phyloP scores from a whole-genome alignment of 2,113 vertebrate genomes.

The Rhea pennata region DNA sequence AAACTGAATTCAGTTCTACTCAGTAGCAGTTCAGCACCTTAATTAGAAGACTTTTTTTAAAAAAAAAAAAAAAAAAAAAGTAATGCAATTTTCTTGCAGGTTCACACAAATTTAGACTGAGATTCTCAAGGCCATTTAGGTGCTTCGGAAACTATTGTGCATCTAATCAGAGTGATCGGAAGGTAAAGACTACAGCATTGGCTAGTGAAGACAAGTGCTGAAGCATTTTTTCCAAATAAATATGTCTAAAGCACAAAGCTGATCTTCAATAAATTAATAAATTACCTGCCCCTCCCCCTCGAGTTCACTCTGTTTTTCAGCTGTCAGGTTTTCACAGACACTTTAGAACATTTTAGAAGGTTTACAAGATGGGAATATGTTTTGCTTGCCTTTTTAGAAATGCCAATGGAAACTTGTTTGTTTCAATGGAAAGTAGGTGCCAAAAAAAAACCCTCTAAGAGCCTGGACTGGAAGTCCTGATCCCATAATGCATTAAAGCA shows the following conservation, averaged over 20 bases:
- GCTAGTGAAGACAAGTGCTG: not conserved
- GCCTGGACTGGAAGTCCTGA: not conserved
- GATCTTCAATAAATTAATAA: not conserved
- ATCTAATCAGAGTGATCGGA: not conserved
- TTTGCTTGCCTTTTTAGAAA: not conserved
- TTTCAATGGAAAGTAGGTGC: not conserved
- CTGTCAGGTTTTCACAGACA: not conserved
- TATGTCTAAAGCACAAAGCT: not conserved
- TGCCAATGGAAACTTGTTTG: not conserved
- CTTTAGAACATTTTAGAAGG: not conserved
- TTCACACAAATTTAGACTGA: not conserved
- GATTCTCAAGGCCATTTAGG: not conserved
- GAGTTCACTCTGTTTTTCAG: not conserved
- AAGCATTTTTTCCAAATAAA: not conserved
- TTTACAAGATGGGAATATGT: not conserved
- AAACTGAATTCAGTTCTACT: not conserved
- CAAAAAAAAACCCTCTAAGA: not conserved
- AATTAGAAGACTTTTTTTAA: not conserved
- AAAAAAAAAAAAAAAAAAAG: no score
- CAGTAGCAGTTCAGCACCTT: not conserved
- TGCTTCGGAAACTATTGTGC: not conserved
- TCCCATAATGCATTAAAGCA: not conserved
- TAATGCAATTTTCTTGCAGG: not conserved
- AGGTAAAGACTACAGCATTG: not conserved
- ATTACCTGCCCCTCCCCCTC: not conserved